Percentiles rank a stretch among this genome's conserved stretches.
Evolutionary conservation across 1,140 invertebrate genomes (phyloP).

Genomic region (Drosophila nikananu): DNA sequence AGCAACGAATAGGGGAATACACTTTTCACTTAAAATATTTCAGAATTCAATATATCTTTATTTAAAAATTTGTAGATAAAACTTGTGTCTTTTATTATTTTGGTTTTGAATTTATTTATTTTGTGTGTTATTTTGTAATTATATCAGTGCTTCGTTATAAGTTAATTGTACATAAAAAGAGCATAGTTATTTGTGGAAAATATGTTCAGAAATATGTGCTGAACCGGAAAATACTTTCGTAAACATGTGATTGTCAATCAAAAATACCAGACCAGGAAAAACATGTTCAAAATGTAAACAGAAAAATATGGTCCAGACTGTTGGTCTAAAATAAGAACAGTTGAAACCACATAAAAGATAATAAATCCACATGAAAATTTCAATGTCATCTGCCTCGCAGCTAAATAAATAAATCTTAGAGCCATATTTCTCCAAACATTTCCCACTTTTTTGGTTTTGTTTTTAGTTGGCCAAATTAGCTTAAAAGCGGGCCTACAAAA

Average conservation of each 20-base stretch:
- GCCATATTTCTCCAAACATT: constrained; percentile 13
- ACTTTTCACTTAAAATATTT: background rate
- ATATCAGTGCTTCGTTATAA: too few relatives aligned
- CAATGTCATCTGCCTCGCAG: constrained; percentile 41
- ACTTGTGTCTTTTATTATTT: too few relatives aligned
- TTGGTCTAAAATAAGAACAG: constrained; percentile 18
- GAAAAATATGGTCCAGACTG: constrained; percentile 29
- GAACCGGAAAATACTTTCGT: constrained; percentile 21
- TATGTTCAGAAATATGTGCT: background rate
- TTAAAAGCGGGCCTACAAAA: constrained; percentile 22
- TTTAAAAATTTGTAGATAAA: background rate
- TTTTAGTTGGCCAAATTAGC: constrained; percentile 29
- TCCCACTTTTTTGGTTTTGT: background rate
- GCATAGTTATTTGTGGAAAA: background rate
- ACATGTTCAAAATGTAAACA: constrained; percentile 55
- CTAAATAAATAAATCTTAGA: constrained; percentile 60
- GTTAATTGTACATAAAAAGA: background rate
- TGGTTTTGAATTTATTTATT: background rate
- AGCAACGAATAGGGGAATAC: background rate
- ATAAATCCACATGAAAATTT: constrained; percentile 42
- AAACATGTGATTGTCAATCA: constrained; percentile 63
- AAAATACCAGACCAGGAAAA: constrained; percentile 32
- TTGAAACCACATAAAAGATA: constrained; percentile 30
- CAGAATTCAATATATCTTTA: background rate
- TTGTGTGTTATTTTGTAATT: background rate